Base-by-base conservation (phyloP, 2,888 invertebrate species). In the Cheiracanthium punctorium region DNA sequence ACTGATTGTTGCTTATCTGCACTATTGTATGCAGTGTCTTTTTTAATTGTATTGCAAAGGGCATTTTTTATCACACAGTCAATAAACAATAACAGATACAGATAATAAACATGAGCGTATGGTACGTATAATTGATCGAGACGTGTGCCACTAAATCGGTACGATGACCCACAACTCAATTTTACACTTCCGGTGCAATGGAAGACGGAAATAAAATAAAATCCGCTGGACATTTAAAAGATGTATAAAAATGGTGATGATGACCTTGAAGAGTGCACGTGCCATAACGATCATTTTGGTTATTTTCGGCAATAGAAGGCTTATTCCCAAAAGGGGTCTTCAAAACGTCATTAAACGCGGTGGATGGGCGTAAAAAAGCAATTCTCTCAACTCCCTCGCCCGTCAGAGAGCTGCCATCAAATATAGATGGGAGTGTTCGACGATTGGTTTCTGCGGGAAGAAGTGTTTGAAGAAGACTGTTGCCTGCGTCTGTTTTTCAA, bases 141-240 rank as follows among this genome's bases (percentile, higher is more conserved):
- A n/a, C n/a, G n/a, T n/a, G n/a, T n/a, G n/a, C n/a, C n/a, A n/a
- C n/a, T n/a, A n/a, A n/a, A 20, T 52, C 5, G 64, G 2, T 64
- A 29, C 77, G 73, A 79, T 69, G 84, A 84, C 84, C 84, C 84
- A 79, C 79, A 84, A 84, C 84, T 72, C 20, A n/a, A 37, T 67
- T 82, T 52, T 14, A 24, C 28, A 75, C 79, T 84, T 84, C 84
- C 84, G 84, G 73, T 73, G 79, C 67, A n/a, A 71, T 7, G 43
- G 14, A 30, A 67, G 14, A 43, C 20, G 33, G 29, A 58, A 41
- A 72, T 37, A 75, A 75, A 72, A 76, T 76, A 33, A 48, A 29
- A 24, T 30, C 30, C 30, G 28, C 70, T 41, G 72, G 65, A 76
- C 48, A n/a, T n/a, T 17, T 70, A 75, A 76, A 64, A 71, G 71